Evolutionary conservation across 1,140 invertebrate species (phyloP), one percentile per base, ranked within the genome.

Genomic region (Eueides isabella): DNA sequence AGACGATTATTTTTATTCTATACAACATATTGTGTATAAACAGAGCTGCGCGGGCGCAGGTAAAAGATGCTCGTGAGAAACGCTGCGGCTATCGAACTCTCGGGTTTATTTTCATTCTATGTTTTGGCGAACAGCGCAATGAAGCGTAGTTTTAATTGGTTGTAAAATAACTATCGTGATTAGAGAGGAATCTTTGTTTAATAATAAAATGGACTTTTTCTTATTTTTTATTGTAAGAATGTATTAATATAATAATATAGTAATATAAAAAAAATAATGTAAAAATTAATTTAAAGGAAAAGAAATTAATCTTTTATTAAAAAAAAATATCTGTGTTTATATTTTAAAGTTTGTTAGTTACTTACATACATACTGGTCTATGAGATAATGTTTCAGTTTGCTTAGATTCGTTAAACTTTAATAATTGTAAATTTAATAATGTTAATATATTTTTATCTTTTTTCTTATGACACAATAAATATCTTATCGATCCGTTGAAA

Each of bases 21-120:
- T 16, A 31, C 23, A 23, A 61, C 44, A 19, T 70, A 70, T 70
- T 64, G 29, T 64, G n/a, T 64, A 33, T 26, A 64, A 31, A 64
- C 29, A 64, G 62, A 64, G 28, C 16, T 82, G 72, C 73, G 83
- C 78, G 72, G 67, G 72, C 80, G 80, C 80, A 80, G 63, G 79
- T 79, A 85, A 86, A 79, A 85, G 81, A 85, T 82, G 78, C 81
- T 82, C 80, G 83, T 84, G 85, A 82, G 83, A 84, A 79, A 77
- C 71, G 61, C 80, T 75, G 74, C 81, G 88, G 88, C 74, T 88
- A 88, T 84, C 85, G 88, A 90, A 86, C 86, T 80, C 86, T 80
- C 83, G 64, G 71, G 84, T 88, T 88, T 89, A 89, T 89, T 88
- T 88, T 89, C 78, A 85, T 87, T 84, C 75, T 80, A 75, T 89